phyloP scores from a whole-genome alignment of 2,797 vertebrate species.

The Enteromius thamalakanensis region DNA sequence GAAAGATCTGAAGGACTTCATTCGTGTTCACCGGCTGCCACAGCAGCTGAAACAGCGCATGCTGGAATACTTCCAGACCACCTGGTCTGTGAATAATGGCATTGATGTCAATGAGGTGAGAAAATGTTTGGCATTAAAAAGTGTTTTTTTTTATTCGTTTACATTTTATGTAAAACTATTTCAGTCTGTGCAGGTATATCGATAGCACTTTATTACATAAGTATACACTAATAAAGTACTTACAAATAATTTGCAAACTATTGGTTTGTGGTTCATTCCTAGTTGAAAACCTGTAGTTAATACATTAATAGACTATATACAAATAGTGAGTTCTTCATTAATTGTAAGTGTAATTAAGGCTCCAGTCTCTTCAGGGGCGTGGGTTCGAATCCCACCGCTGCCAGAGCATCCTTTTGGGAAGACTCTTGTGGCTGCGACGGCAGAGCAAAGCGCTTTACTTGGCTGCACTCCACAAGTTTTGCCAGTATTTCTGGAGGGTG shows the following conservation, averaged over 20 bases:
- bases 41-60: constrained; percentile 95
- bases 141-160: background rate
- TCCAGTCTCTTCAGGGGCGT: constrained; percentile 82
- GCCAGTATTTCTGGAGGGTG: no score
- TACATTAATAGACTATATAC: no score
- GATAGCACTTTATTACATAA: background rate
- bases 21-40: constrained; percentile 90
- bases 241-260: background rate
- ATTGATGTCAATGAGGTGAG: constrained; percentile 93
- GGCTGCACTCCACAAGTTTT: no score
- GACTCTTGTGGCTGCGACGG: no score
- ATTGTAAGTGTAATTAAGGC: constrained; percentile 79
- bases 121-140: constrained; percentile 26
- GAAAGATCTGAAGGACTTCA: constrained; percentile 98
- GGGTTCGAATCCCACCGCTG: constrained; percentile 83
- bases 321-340: background rate
- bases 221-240: background rate
- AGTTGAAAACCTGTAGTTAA: background rate
- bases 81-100: constrained; percentile 97
- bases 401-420: no score
- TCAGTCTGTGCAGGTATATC: background rate
- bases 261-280: background rate
- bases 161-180: background rate
- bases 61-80: constrained; percentile 98
- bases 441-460: no score